A percentile compares a stretch with the other conserved stretches of the same genome.
Conservation (phyloP, 2,888 invertebrate species). For the Drosophila anceps region DNA sequence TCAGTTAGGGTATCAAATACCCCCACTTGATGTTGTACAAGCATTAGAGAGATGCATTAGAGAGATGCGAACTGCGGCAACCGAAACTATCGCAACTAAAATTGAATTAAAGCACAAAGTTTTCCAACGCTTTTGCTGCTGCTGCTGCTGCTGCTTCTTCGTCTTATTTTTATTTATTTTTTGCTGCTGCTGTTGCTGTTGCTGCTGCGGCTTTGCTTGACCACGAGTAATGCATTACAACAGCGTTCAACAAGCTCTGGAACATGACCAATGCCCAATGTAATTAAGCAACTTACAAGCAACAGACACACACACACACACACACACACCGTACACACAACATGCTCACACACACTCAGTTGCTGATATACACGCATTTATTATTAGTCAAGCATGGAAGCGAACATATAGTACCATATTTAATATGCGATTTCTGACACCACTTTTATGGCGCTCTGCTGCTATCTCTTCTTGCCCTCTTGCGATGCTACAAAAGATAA, state of each 20-base stretch:
- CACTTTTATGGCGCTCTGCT: slow-evolving; percentile 53
- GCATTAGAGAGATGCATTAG: slow-evolving; percentile 77
- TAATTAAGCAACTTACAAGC: slow-evolving; percentile 76
- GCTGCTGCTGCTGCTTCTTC: slow-evolving; percentile 7
- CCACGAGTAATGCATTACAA: slow-evolving; percentile 76
- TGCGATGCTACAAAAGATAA: slow-evolving; percentile 55
- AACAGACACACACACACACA: slow-evolving; percentile 34
- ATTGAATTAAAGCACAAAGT: slow-evolving; percentile 75
- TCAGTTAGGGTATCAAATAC: slow-evolving; percentile 1
- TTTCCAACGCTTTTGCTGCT: slow-evolving; percentile 40
- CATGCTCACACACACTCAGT: slow-evolving; percentile 14
- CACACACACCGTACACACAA: slow-evolving; percentile 13
- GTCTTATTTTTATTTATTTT: slow-evolving; percentile 6
- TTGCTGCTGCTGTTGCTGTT: slow-evolving; percentile 3
- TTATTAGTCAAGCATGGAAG: slow-evolving; percentile 60
- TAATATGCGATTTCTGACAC: slow-evolving; percentile 77
- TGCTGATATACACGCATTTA: slow-evolving; percentile 33
- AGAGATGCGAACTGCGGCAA: slow-evolving; percentile 27
- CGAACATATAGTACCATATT: slow-evolving; percentile 61
- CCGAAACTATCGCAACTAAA: slow-evolving; percentile 68
- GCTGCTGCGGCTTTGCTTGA: slow-evolving; percentile 49
- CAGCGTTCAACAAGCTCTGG: slow-evolving; percentile 56
- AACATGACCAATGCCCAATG: slow-evolving; percentile 63
- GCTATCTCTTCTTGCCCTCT: not conserved
- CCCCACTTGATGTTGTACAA: slow-evolving; percentile 48